These are phyloP conservation scores for Poecilia velifera DNA, from an alignment of 2,797 vertebrate genomes.

Conservation along the genomic window DNA sequence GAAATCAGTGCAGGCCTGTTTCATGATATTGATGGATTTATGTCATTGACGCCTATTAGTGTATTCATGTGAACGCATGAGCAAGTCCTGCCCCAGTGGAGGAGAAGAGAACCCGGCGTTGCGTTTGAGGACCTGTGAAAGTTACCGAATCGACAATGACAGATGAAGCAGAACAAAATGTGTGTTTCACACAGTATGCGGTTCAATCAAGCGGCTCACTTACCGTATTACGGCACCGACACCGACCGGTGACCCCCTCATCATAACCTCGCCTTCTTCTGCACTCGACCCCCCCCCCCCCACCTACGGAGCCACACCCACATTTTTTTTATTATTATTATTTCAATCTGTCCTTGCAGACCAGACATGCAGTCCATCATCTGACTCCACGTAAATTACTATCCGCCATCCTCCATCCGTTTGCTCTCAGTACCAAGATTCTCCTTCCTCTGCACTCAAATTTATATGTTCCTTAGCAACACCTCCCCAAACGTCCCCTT, in stretches of 20 bases:
- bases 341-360: constrained; percentile 67
- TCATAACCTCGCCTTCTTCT: constrained; percentile 11
- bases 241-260: background rate
- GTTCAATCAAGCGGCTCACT: constrained; percentile 69
- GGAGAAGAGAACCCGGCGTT: constrained; percentile 15
- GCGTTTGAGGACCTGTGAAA: constrained; percentile 30
- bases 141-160: constrained; percentile 35
- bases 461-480: constrained; percentile 49
- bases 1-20: constrained; percentile 28
- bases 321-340: background rate
- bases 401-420: constrained; percentile 37
- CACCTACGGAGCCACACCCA: constrained; percentile 2
- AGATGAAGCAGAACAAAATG: constrained; percentile 66
- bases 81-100: constrained; percentile 19
- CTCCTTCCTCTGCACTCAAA: constrained; percentile 35
- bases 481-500: background rate
- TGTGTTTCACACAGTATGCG: constrained; percentile 55
- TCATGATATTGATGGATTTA: constrained; percentile 53
- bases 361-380: constrained; percentile 64
- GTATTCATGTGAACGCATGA: constrained; percentile 40
- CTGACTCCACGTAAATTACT: constrained; percentile 66
- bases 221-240: constrained; percentile 59
- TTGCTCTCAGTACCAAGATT: constrained; percentile 21
- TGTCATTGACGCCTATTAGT: constrained; percentile 22
- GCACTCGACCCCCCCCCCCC: background rate